phyloP scores from a whole-genome alignment of 1,140 invertebrate genomes.

The Phymorhynchus buccinoides region DNA sequence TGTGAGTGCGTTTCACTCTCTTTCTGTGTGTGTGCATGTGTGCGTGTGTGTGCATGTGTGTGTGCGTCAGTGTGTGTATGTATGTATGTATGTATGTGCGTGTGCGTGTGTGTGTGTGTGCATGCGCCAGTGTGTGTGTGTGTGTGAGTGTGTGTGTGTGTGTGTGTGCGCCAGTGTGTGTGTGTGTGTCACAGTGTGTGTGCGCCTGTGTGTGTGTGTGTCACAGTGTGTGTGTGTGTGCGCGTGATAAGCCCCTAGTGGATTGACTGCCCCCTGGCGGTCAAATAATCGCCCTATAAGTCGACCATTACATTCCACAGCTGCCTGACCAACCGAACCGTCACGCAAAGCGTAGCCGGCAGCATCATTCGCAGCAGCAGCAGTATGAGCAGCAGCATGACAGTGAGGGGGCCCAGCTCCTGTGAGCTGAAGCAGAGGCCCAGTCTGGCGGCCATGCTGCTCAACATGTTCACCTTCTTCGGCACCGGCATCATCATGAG shows the following conservation, averaged over 20 bases:
- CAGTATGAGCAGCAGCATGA: slow-evolving; percentile 4
- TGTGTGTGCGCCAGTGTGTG: not conserved
- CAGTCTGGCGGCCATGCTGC: slow-evolving; percentile 85
- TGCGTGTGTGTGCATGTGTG: not conserved
- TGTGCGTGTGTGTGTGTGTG: not conserved
- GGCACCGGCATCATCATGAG: slow-evolving; percentile 89
- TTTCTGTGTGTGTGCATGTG: not conserved
- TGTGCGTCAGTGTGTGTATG: not conserved
- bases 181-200: not conserved
- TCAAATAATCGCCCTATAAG: too few relatives aligned
- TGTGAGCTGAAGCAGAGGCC: slow-evolving; percentile 83
- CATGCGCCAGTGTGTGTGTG: not conserved
- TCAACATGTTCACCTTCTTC: slow-evolving; percentile 88
- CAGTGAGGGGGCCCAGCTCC: slow-evolving; percentile 48
- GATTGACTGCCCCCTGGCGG: too few relatives aligned
- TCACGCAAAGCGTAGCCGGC: slow-evolving; percentile 44
- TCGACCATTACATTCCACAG: slow-evolving; percentile 58
- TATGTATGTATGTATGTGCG: not conserved
- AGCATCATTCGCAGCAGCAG: not conserved
- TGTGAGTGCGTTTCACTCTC: not conserved
- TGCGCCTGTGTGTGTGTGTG: not conserved
- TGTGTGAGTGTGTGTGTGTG: not conserved
- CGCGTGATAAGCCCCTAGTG: not conserved
- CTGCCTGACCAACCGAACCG: slow-evolving; percentile 72
- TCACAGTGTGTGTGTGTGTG: not conserved